These are phyloP conservation scores for Drosophila vallismaia DNA, from an alignment of 2,888 invertebrate genomes.

Conservation along the genomic window DNA sequence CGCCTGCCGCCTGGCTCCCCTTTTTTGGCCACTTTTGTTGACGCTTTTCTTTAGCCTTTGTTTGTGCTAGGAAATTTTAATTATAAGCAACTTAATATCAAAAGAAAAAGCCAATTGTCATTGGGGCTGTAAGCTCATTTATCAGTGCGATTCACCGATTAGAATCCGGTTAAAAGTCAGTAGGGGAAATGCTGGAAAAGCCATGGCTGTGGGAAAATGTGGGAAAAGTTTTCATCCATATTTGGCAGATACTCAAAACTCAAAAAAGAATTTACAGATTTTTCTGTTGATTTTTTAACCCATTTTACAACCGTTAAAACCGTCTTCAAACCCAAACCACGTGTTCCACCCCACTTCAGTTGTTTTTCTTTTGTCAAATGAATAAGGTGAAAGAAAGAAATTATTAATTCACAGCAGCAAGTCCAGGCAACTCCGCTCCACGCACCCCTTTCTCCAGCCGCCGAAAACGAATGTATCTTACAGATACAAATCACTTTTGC, in stretches of 20 bases:
- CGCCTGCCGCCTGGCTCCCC: background rate
- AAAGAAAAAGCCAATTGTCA: conserved; percentile 78
- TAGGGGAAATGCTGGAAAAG: conserved; percentile 32
- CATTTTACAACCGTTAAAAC: conserved; percentile 5
- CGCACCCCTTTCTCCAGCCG: conserved; percentile 9
- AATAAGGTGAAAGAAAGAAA: conserved; percentile 24
- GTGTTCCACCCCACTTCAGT: conserved; percentile 22
- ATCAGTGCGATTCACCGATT: conserved; percentile 49
- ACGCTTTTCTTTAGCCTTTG: conserved; percentile 49
- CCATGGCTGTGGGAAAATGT: conserved; percentile 21
- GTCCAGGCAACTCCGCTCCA: background rate
- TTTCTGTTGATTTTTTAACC: background rate
- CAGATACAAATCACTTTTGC: conserved; percentile 66
- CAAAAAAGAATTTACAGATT: background rate
- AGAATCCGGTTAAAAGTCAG: conserved; percentile 33
- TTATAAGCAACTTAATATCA: conserved; percentile 71
- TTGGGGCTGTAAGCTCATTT: conserved; percentile 77
- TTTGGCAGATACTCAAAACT: background rate
- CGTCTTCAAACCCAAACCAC: conserved; percentile 11
- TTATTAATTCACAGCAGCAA: conserved; percentile 47
- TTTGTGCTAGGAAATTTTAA: conserved; percentile 70
- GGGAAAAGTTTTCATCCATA: conserved; percentile 15
- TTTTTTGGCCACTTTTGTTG: conserved; percentile 12
- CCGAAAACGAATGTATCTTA: conserved; percentile 48
- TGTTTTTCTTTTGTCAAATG: background rate